These are phyloP conservation scores for Sycophaga agraensis DNA, from an alignment of 1,140 invertebrate species.

Conservation along the genomic window DNA sequence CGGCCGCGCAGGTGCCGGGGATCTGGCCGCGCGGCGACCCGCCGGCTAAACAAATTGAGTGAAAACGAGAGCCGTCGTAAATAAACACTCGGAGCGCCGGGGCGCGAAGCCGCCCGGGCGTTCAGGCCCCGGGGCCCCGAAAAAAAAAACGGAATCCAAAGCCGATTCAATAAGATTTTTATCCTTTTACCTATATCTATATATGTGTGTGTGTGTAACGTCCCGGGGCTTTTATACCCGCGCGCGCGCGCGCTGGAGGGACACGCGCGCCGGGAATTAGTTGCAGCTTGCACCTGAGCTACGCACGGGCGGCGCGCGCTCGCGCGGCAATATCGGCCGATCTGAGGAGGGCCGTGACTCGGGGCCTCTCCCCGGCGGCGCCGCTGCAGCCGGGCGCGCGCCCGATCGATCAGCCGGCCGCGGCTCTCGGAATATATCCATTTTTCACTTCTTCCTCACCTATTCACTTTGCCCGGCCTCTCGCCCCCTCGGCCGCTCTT, in stretches of 20 bases:
- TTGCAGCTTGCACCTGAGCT: constrained; percentile 38
- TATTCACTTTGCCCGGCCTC: constrained; percentile 8
- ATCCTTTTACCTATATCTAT: constrained; percentile 23
- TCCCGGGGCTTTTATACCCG: no score
- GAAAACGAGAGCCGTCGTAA: constrained; percentile 13
- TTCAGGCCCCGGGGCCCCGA: neutral
- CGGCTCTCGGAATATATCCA: neutral
- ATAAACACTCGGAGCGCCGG: neutral
- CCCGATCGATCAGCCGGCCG: neutral
- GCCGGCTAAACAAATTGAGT: constrained; percentile 20
- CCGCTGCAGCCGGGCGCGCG: neutral
- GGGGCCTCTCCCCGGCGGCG: neutral
- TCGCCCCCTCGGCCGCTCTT: no score
- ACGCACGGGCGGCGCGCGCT: constrained; percentile 26
- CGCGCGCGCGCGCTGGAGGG: constrained; percentile 32
- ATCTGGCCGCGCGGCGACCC: no score
- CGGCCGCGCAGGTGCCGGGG: no score
- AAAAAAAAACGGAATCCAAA: no score
- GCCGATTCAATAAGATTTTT: constrained; percentile 30
- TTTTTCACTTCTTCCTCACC: constrained; percentile 4
- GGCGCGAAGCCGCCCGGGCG: neutral
- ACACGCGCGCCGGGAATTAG: constrained; percentile 35
- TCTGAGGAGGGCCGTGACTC: constrained; percentile 1
- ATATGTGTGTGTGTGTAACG: neutral
- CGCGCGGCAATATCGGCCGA: constrained; percentile 38